Percentiles rank a stretch among this genome's conserved stretches.
phyloP scores from a whole-genome alignment of 2,888 invertebrate species.

The Leptothorax acervorum region DNA sequence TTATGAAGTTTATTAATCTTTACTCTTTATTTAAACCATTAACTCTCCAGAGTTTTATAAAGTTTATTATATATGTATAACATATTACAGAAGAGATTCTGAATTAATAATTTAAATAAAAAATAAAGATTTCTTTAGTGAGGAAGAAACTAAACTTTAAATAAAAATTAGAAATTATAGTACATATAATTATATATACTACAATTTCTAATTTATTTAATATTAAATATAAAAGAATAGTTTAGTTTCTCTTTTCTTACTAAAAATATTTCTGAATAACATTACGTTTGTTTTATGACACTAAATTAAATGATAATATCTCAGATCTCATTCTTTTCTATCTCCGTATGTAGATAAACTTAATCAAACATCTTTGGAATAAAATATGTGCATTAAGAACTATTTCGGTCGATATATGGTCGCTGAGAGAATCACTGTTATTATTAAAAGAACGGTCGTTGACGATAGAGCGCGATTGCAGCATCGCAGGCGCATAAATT shows the following conservation, averaged over 20 bases:
- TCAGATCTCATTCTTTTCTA: neutral
- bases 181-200: neutral
- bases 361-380: neutral
- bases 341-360: neutral
- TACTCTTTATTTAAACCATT: conserved; percentile 6
- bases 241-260: neutral
- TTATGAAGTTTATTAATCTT: neutral
- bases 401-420: neutral
- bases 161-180: too few species aligned
- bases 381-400: conserved; percentile 13
- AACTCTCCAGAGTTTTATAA: neutral
- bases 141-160: too few species aligned
- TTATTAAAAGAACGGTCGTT: conserved; percentile 23
- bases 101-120: neutral
- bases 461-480: conserved; percentile 28
- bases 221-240: neutral
- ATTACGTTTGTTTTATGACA: neutral
- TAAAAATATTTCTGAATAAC: conserved; percentile 1
- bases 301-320: neutral
- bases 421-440: neutral
- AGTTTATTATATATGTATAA: neutral
- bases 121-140: neutral
- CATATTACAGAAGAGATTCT: neutral
- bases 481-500: conserved; percentile 26
- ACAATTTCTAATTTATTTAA: neutral